These are phyloP conservation scores for Helicoverpa armigera DNA, from an alignment of 1,140 invertebrate genomes.

Conservation along the genomic window DNA sequence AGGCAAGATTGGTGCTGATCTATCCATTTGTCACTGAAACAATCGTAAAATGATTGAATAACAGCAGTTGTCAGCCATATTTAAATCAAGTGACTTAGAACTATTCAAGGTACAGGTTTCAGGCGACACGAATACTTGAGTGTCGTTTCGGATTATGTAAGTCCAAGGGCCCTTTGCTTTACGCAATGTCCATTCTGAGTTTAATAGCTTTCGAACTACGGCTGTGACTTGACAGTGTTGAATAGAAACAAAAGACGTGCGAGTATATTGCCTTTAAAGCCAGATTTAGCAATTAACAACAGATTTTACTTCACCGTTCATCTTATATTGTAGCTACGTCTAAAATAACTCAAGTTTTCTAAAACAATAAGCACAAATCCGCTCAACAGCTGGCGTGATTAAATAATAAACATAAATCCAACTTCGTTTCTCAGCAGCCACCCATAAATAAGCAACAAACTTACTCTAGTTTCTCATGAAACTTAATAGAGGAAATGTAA, in stretches of 20 bases:
- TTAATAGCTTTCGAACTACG: not conserved
- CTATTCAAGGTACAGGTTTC: constrained; percentile 34
- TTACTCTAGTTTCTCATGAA: constrained; percentile 8
- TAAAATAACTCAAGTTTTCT: no score
- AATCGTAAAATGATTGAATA: constrained; percentile 19
- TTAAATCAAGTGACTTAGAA: constrained; percentile 25
- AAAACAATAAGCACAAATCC: not conserved
- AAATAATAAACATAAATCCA: constrained; percentile 4
- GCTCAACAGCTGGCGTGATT: not conserved
- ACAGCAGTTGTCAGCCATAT: constrained; percentile 30
- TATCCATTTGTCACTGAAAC: not conserved
- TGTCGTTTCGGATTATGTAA: constrained; percentile 27
- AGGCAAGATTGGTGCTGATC: no score
- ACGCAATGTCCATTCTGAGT: constrained; percentile 6
- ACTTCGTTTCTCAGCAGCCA: not conserved
- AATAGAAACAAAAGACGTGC: not conserved
- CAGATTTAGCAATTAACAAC: no score
- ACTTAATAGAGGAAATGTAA: constrained; percentile 29
- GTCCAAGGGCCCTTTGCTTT: constrained; percentile 26
- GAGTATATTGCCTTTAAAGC: not conserved
- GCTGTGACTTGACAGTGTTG: not conserved
- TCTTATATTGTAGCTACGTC: no score
- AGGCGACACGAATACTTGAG: constrained; percentile 37
- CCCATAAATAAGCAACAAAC: not conserved
- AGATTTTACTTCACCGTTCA: no score